Base-by-base conservation (phyloP, 2,888 invertebrate species). In the Gasteruption jaculator region DNA sequence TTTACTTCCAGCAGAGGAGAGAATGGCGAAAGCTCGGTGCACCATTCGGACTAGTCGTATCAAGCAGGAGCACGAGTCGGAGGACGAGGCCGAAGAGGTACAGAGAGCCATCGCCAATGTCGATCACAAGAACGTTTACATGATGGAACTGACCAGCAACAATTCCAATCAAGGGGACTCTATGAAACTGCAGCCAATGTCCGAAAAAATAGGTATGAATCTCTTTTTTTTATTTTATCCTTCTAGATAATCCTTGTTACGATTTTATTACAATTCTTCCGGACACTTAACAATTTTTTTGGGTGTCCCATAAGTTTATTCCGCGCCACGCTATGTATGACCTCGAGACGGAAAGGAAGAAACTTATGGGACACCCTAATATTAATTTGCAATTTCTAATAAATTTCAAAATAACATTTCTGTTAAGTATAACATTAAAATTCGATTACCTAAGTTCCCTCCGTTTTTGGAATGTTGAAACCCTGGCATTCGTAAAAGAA, bases 41-140 rank as follows among this genome's bases (percentile, higher is more conserved):
- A 71, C 71, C 1, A 71, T 71, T 25, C 58, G 67, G 20, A 58
- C 66, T 11, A 56, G 67, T 6, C 65, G 71, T n/a, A 71, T 71
- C 19, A 71, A 70, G 38, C 69, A 71, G 38, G 71, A 71, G 37
- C 71, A 69, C 16, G 70, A 70, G 37, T 63, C 68, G 0, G 70
- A 70, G 11, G 71, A 71, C 3, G 70, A 71, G 41, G 58, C 52
- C 1, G 69, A 67, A 4, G 69, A 70, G 30, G 54, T 68, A 12
- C 65, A 66, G 31, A 56, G 65, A 53, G 57, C 60, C 2, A 63
- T 67, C 16, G 56, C 61, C 2, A 58, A 50, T 42, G 58, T 56
- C 14, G 68, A 69, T 6, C 58, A 63, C 10, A 66, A 68, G 37
- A 69, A 65, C 42, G 57, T 71, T 25, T 71, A 64, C 29, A 58